phyloP scores from a whole-genome alignment of 2,888 invertebrate genomes.

The Crepidodera aurea region DNA sequence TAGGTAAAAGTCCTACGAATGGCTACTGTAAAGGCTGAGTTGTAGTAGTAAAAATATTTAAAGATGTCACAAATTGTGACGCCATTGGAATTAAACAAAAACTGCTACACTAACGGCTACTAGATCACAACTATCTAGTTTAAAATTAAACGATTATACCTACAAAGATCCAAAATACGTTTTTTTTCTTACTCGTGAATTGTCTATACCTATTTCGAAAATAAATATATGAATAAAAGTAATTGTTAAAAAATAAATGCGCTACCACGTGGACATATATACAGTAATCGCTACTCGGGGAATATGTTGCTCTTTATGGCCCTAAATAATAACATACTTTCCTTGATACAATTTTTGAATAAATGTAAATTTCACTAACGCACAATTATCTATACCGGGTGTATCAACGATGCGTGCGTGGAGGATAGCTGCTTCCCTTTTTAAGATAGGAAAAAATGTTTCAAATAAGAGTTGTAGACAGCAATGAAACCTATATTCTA shows the following conservation, averaged over 20 bases:
- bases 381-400: conserved; percentile 3
- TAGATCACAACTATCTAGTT: conserved; percentile 6
- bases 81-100: too few relatives aligned
- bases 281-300: neutral
- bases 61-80: too few relatives aligned
- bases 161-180: too few relatives aligned
- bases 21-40: conserved; percentile 2
- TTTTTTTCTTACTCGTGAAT: too few relatives aligned
- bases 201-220: too few relatives aligned
- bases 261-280: neutral
- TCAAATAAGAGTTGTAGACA: too few relatives aligned
- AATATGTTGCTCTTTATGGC: neutral
- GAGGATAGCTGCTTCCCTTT: too few relatives aligned
- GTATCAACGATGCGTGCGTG: too few relatives aligned
- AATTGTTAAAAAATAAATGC: neutral
- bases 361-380: neutral
- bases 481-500: too few relatives aligned
- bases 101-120: neutral
- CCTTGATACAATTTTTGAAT: conserved; percentile 18
- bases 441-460: too few relatives aligned
- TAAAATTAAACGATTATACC: too few relatives aligned
- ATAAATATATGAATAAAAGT: too few relatives aligned
- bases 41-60: neutral
- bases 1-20: conserved; percentile 14
- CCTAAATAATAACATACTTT: neutral